Conservation (phyloP, 2,888 invertebrate genomes). For the Drosophila percnosoma region DNA sequence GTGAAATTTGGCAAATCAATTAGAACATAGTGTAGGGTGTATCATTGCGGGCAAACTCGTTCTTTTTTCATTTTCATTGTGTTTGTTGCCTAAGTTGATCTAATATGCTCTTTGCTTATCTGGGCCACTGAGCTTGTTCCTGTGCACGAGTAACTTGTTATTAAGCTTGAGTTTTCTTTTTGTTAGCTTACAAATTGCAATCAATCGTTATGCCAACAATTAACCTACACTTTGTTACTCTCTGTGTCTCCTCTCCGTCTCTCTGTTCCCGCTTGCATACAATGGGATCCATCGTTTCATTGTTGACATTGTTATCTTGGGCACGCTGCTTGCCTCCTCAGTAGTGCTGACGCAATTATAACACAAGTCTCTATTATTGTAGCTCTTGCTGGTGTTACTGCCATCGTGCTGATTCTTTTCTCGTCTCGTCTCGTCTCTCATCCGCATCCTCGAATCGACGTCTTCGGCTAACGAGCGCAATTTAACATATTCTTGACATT, state of each 20-base stretch:
- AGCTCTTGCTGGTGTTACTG: constrained; percentile 14
- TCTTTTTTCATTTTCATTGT: neutral
- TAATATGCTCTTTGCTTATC: constrained; percentile 17
- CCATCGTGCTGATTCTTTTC: neutral
- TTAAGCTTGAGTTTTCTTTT: neutral
- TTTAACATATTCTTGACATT: neutral
- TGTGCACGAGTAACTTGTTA: constrained; percentile 8
- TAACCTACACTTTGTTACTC: constrained; percentile 8
- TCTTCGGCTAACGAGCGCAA: neutral
- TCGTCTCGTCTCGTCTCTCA: neutral
- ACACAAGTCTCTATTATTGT: constrained; percentile 47
- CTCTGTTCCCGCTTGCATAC: constrained; percentile 1
- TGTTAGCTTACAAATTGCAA: constrained; percentile 52
- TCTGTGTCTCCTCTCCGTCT: neutral
- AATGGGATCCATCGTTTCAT: constrained; percentile 60
- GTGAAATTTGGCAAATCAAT: neutral
- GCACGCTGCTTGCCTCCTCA: constrained; percentile 48
- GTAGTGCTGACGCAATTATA: constrained; percentile 72
- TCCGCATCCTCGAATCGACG: neutral
- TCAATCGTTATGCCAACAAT: constrained; percentile 47
- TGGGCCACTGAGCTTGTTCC: constrained; percentile 5
- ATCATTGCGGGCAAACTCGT: neutral
- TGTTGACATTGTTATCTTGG: constrained; percentile 72
- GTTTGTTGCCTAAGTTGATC: neutral
- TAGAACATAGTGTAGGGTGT: neutral